Evolutionary conservation across 2,888 invertebrate species (phyloP), one percentile per base, ranked within the genome.

Genomic region (Mylabris sibirica): DNA sequence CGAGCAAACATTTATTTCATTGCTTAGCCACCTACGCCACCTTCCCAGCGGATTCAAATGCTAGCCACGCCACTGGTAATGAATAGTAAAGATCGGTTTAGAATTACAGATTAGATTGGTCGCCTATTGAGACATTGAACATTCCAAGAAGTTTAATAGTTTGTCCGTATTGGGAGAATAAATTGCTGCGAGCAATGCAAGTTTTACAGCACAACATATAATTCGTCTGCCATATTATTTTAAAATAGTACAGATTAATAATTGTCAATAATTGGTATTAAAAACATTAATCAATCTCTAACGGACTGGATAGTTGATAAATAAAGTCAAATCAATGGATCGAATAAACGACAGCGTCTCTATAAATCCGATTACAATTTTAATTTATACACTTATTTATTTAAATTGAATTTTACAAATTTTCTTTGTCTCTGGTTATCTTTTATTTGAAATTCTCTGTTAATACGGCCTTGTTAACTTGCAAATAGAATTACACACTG

Each of bases 51-150:
- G n/a, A n/a, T n/a, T n/a, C n/a, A n/a, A n/a, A n/a, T n/a, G n/a
- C n/a, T n/a, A n/a, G n/a, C n/a, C n/a, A n/a, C n/a, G n/a, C n/a
- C n/a, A n/a, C n/a, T n/a, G n/a, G 68, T 26, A 62, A 65, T 68
- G 68, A 68, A 68, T 64, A 68, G 62, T 38, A 61, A 65, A 59
- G 57, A 26, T 63, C 59, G 12, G 24, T 60, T 62, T 65, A 62
- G 65, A 63, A 60, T 11, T 64, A 34, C 38, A 59, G 57, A 68
- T 59, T 24, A 12, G 9, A 8, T 24, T 57, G 1, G 12, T 12
- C 12, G 11, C 11, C 38, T 38, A 38, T 14, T 38, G 38, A 38
- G 38, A 38, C 14, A 38, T 3, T 14, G 11, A 49, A 41, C 12
- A 12, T 5, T 12, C 12, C 12, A 5, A 34, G 34, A 12, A 38